Evolutionary conservation across 2,113 vertebrate species (phyloP).

Genomic region (Haliaeetus leucogaster): DNA sequence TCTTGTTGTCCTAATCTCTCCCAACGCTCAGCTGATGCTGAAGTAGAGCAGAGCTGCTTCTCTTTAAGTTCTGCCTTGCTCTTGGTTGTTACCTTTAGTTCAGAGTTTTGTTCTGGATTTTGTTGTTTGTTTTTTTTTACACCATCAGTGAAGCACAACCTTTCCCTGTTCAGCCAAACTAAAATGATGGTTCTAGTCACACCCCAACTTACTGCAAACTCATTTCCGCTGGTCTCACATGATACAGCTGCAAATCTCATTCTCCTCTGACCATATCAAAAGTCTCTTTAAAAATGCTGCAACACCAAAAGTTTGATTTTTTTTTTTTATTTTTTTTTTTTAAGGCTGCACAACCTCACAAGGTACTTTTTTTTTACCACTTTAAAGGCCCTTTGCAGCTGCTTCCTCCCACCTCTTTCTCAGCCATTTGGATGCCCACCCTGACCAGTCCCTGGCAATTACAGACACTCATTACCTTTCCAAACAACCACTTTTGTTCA

Average conservation of each 20-base stretch:
- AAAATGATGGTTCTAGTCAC: neutral
- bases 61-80: neutral
- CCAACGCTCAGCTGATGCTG: neutral
- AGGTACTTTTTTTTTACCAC: neutral
- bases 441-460: neutral
- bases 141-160: neutral
- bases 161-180: neutral
- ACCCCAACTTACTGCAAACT: neutral
- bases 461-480: neutral
- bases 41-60: neutral
- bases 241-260: neutral
- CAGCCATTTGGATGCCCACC: neutral
- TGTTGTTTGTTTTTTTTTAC: neutral
- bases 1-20: neutral
- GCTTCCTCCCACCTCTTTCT: neutral
- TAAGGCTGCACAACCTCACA: neutral
- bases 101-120: neutral
- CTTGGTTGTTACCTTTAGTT: neutral
- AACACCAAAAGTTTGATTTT: neutral
- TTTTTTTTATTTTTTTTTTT: no score
- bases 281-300: neutral
- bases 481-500: neutral
- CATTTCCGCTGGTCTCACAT: neutral
- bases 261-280: neutral
- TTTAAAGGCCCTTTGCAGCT: neutral